Percentiles rank a stretch among this genome's conserved stretches.
phyloP scores from a whole-genome alignment of 64 coral and sea anemone species.

The Anthopleura sola region DNA sequence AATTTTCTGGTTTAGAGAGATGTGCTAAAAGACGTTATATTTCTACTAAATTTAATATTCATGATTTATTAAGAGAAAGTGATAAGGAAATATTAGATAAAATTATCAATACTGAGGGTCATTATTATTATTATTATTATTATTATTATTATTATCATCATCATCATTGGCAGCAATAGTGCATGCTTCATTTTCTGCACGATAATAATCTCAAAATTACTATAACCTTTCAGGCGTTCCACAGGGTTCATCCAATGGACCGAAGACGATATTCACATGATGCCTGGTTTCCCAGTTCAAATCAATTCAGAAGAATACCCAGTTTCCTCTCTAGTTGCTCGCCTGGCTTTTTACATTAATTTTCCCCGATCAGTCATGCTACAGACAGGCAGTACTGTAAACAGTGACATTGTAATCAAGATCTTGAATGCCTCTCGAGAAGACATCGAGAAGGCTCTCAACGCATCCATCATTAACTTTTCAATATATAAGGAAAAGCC shows the following conservation, averaged over 20 bases:
- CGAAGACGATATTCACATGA: background rate
- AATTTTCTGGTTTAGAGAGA: too few species aligned
- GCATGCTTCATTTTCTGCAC: background rate
- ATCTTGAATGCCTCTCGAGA: background rate
- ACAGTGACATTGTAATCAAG: background rate
- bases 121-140: too few species aligned
- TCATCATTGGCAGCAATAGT: too few species aligned
- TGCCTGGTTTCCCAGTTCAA: constrained; percentile 7
- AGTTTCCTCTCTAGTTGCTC: background rate
- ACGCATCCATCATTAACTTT: background rate
- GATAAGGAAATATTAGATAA: too few species aligned
- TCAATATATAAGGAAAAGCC: background rate
- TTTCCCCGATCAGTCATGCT: background rate
- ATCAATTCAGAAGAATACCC: background rate
- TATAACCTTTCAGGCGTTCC: constrained; percentile 1
- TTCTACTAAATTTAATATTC: too few species aligned
- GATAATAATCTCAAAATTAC: background rate
- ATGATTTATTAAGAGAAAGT: too few species aligned
- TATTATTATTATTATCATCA: too few species aligned
- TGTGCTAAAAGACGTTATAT: too few species aligned
- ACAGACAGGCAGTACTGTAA: background rate
- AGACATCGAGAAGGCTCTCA: background rate
- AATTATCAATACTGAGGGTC: too few species aligned
- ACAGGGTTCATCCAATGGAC: background rate
- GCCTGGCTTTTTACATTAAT: background rate